phyloP scores from a whole-genome alignment of 2,797 vertebrate genomes.

The Muraenolepis orangiensis region DNA sequence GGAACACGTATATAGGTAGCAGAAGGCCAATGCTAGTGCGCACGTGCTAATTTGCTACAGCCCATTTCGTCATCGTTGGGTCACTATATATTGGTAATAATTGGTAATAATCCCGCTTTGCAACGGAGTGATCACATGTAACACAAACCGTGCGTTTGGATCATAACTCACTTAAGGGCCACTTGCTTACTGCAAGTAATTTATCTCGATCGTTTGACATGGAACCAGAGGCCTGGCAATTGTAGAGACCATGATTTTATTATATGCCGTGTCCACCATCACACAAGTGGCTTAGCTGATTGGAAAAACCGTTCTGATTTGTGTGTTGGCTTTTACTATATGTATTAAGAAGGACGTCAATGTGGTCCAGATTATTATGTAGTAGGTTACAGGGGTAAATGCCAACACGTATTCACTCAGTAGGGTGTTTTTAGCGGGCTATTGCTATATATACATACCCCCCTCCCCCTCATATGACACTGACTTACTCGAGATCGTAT shows the following conservation, averaged over 20 bases:
- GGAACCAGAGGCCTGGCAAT: neutral
- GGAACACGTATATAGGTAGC: neutral
- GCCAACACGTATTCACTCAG: neutral
- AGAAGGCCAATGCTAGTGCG: slow-evolving; percentile 37
- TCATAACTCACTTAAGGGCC: neutral
- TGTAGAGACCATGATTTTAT: neutral
- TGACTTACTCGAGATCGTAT: neutral
- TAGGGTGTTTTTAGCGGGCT: neutral
- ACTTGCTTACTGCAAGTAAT: neutral
- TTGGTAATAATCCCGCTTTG: neutral
- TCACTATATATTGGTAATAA: fast-evolving
- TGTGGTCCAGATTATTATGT: neutral
- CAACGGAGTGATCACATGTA: neutral
- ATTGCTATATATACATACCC: neutral
- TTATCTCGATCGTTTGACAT: neutral
- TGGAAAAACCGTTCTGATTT: neutral
- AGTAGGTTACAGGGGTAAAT: neutral
- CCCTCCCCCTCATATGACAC: neutral
- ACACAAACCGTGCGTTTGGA: neutral
- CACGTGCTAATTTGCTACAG: slow-evolving; percentile 49
- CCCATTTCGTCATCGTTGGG: fast-evolving
- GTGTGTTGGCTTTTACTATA: neutral
- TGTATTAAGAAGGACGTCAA: neutral
- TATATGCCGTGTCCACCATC: too few species aligned
- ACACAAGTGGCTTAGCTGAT: neutral